A percentile compares a stretch with the other conserved stretches of the same genome.
Conservation (phyloP, 2,113 vertebrate genomes). For the Nerophis lumbriciformis region DNA sequence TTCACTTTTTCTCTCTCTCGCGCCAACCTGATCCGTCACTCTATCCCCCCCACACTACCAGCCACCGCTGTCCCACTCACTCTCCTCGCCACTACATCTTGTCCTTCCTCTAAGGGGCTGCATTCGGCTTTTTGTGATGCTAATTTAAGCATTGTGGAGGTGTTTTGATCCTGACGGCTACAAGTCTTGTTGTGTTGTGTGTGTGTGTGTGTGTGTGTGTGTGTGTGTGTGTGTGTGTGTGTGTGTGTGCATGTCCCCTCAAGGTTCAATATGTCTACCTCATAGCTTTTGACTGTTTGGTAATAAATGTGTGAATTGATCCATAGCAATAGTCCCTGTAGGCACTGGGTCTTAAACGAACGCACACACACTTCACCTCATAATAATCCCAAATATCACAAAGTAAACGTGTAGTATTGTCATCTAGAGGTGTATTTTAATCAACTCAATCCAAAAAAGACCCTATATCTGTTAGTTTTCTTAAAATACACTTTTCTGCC, state of each 20-base stretch:
- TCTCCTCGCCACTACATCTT: constrained; percentile 13
- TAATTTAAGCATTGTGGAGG: constrained; percentile 30
- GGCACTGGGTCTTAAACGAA: constrained; percentile 20
- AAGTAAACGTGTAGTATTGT: neutral
- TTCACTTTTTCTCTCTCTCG: constrained; percentile 28
- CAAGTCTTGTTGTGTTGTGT: constrained; percentile 14
- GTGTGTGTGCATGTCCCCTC: constrained; percentile 12
- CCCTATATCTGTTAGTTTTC: too few relatives aligned
- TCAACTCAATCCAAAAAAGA: neutral
- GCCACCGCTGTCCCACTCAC: constrained; percentile 1
- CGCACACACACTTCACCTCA: neutral
- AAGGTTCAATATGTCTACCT: constrained; percentile 44
- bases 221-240: neutral
- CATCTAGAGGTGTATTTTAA: neutral
- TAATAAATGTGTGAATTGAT: constrained; percentile 63
- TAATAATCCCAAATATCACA: constrained; percentile 3
- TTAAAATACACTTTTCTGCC: too few relatives aligned
- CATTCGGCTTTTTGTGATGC: constrained; percentile 15
- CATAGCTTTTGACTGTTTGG: constrained; percentile 47
- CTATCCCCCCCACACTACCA: neutral
- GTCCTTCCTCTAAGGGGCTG: constrained; percentile 12
- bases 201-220: constrained; percentile 20
- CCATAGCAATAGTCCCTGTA: constrained; percentile 31
- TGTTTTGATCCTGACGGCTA: constrained; percentile 27
- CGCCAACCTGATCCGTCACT: constrained; percentile 35